phyloP scores from a whole-genome alignment of 1,140 invertebrate genomes.

The Pteromalus puparum region DNA sequence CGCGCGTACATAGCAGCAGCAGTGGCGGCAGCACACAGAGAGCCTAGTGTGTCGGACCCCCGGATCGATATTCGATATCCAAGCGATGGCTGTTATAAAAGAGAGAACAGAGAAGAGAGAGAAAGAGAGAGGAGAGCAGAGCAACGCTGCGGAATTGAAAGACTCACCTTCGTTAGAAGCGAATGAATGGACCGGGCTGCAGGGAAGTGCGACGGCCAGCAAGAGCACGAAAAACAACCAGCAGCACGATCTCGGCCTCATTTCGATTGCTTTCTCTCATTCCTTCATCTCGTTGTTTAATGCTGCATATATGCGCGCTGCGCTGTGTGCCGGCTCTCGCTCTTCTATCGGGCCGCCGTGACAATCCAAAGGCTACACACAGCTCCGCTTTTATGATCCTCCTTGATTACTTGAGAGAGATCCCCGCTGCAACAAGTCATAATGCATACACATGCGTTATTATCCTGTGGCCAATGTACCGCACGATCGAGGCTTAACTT shows the following conservation, averaged over 20 bases:
- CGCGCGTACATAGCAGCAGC: too few species aligned
- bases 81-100: conserved; percentile 18
- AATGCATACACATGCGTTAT: conserved; percentile 45
- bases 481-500: conserved; percentile 19
- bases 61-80: conserved; percentile 48
- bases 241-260: conserved; percentile 71
- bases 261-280: conserved; percentile 63
- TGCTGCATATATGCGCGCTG: background rate
- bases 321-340: background rate
- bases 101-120: conserved; percentile 1
- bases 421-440: conserved; percentile 42
- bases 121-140: conserved; percentile 21
- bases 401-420: conserved; percentile 34
- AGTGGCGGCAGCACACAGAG: background rate
- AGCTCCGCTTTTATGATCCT: conserved; percentile 45
- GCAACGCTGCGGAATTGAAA: conserved; percentile 33
- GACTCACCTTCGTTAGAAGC: conserved; percentile 71
- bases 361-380: background rate
- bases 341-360: background rate
- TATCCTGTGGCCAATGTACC: conserved; percentile 12
- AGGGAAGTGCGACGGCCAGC: conserved; percentile 65
- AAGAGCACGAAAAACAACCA: conserved; percentile 67
- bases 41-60: background rate
- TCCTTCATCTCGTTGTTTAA: conserved; percentile 57
- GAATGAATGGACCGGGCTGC: conserved; percentile 55